phyloP scores from a whole-genome alignment of 2,797 vertebrate species.

The Aldrovandia affinis region DNA sequence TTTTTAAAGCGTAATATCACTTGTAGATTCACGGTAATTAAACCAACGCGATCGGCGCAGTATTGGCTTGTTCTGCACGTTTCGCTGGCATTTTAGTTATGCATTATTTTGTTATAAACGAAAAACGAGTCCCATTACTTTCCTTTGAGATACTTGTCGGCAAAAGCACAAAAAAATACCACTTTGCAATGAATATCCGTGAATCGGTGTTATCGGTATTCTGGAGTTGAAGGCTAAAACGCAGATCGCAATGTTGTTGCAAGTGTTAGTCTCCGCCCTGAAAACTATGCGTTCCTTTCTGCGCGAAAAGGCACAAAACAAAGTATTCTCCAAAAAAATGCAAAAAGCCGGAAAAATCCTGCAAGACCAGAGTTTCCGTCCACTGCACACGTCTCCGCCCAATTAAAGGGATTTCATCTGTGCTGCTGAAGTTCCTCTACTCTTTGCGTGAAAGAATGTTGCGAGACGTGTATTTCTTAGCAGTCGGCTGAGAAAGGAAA shows the following conservation, averaged over 20 bases:
- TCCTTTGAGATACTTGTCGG: constrained; percentile 28
- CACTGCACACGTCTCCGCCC: background rate
- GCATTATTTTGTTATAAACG: constrained; percentile 18
- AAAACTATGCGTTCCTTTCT: constrained; percentile 62
- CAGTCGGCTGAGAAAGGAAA: background rate
- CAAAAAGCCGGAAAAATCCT: background rate
- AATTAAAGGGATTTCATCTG: background rate
- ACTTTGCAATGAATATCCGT: constrained; percentile 44
- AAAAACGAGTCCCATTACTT: constrained; percentile 27
- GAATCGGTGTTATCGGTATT: constrained; percentile 47
- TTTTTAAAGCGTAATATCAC: background rate
- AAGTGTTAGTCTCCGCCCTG: constrained; percentile 68
- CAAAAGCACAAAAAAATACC: constrained; percentile 36
- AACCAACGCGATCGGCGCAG: background rate
- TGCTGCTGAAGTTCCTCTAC: background rate
- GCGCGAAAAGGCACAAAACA: constrained; percentile 36
- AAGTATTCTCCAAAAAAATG: constrained; percentile 19
- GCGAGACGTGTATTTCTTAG: constrained; percentile 14
- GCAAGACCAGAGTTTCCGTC: background rate
- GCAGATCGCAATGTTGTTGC: constrained; percentile 42
- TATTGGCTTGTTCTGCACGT: constrained; percentile 43
- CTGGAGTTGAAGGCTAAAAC: constrained; percentile 38
- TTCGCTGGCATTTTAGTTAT: constrained; percentile 22
- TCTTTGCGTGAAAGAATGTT: constrained; percentile 6
- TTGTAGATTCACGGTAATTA: constrained; percentile 17